Conservation (phyloP, 2,113 vertebrate species). For the Pluvialis apricaria region DNA sequence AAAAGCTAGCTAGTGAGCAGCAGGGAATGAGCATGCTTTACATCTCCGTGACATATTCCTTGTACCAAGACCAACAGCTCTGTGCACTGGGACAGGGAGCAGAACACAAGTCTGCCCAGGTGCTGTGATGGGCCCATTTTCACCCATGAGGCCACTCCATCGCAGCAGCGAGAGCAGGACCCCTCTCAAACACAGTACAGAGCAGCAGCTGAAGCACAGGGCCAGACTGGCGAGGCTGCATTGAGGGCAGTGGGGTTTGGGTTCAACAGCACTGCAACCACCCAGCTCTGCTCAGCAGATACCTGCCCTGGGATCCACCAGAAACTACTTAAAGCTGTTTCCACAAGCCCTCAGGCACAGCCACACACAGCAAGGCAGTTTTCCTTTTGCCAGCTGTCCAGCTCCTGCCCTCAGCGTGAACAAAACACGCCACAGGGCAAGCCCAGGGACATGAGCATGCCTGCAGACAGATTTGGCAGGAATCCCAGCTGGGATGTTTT, state of each 20-base stretch:
- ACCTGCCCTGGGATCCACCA: background rate
- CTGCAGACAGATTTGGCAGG: background rate
- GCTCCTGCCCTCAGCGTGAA: background rate
- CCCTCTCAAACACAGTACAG: rapidly evolving
- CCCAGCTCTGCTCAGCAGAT: background rate
- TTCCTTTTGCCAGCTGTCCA: background rate
- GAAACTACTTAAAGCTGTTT: background rate
- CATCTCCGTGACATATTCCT: background rate
- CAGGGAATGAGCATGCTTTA: rapidly evolving
- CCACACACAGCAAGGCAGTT: background rate
- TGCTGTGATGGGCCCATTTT: background rate
- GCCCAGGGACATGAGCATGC: background rate
- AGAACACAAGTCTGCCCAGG: rapidly evolving
- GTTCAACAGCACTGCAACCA: background rate
- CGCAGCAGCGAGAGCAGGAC: background rate
- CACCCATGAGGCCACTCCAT: background rate
- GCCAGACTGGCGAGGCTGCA: background rate
- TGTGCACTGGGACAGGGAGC: background rate
- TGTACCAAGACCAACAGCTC: background rate
- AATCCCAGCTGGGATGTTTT: background rate
- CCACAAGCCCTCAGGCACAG: background rate
- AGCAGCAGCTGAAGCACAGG: background rate
- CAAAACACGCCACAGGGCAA: background rate
- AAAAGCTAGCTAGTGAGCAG: background rate
- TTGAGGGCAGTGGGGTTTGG: rapidly evolving